Conservation (phyloP, 2,888 invertebrate genomes). For the Slavum lentiscoides region DNA sequence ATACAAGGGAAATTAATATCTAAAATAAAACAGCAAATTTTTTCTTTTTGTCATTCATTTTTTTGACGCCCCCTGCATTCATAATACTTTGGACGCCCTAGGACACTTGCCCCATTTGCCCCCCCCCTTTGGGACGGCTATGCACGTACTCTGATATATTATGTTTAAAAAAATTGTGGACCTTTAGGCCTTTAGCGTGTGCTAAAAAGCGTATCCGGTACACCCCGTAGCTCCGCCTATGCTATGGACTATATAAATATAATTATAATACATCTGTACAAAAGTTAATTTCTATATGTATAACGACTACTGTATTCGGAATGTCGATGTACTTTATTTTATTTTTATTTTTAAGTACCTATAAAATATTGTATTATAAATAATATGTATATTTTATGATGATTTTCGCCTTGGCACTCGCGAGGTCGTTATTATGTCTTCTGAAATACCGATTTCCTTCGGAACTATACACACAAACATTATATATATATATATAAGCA, state of each 20-base stretch:
- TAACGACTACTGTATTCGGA: conserved; percentile 9
- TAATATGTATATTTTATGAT: conserved; percentile 2
- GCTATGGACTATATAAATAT: not conserved
- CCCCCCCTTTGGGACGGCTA: too few relatives aligned
- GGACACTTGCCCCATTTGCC: too few relatives aligned
- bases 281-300: not conserved
- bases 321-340: conserved; percentile 39
- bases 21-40: too few relatives aligned
- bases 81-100: too few relatives aligned
- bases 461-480: not conserved
- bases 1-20: too few relatives aligned
- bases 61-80: too few relatives aligned
- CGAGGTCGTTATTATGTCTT: conserved; percentile 38
- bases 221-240: not conserved
- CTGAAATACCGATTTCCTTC: conserved; percentile 44
- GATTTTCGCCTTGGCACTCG: conserved; percentile 45
- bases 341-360: not conserved
- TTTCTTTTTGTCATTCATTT: too few relatives aligned
- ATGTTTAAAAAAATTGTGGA: too few relatives aligned
- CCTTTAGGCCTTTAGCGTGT: too few relatives aligned
- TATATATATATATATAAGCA: not conserved
- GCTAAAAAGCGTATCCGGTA: not conserved
- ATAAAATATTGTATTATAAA: not conserved
- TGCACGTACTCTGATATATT: too few relatives aligned
- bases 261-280: not conserved